Evolutionary conservation across 2,888 invertebrate genomes (phyloP).

Genomic region (Lathronympha strigana): DNA sequence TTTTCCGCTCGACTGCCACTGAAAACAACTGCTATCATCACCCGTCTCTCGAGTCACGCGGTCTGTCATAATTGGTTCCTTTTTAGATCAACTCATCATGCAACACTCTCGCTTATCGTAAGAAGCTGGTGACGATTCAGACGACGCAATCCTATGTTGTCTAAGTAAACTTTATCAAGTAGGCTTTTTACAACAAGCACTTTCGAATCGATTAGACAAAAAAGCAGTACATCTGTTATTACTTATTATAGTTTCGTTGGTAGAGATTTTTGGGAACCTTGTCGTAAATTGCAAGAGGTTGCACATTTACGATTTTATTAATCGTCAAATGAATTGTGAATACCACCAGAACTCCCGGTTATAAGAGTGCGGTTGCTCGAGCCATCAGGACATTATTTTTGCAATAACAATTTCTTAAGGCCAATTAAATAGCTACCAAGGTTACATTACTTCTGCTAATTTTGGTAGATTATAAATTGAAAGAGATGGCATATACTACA

Average conservation of each 20-base stretch:
- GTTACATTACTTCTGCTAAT: slow-evolving; percentile 15
- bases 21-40: slow-evolving; percentile 17
- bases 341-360: not conserved
- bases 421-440: slow-evolving; percentile 11
- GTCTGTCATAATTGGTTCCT: not conserved
- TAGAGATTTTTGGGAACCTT: no score
- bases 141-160: no score
- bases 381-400: slow-evolving; percentile 14
- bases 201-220: no score
- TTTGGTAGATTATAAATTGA: no score
- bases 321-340: not conserved
- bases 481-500: no score
- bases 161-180: no score
- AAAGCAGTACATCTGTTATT: no score
- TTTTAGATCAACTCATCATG: not conserved
- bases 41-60: not conserved
- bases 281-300: not conserved
- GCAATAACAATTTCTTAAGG: slow-evolving; percentile 8
- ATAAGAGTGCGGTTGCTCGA: not conserved
- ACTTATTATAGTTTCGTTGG: no score
- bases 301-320: not conserved
- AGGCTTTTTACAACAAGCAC: no score
- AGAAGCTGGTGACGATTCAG: not conserved
- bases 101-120: not conserved
- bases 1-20: slow-evolving; percentile 30